Base-by-base conservation (phyloP, 2,113 vertebrate genomes). In the Alligator mississippiensis region DNA sequence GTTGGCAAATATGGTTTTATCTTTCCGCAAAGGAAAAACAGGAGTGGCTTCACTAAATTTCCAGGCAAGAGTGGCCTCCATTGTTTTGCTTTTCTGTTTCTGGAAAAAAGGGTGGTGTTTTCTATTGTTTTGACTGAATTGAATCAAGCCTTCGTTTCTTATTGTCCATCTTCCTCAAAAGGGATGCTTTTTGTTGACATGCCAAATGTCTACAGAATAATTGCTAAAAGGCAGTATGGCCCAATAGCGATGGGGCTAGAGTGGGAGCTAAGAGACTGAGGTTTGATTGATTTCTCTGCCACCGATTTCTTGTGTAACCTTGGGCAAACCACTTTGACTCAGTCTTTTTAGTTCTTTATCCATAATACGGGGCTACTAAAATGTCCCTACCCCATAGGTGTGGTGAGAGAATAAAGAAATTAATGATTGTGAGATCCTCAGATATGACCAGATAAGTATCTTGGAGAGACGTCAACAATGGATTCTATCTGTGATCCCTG, bases 231-330 rank as follows among this genome's bases (percentile, higher is more conserved):
- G 21, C 6, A 62, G 57, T 61, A 93, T 74, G 84, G 16, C 16
- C 1, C 0, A 0, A 22, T 38, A 30, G 9, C 30, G 22, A 77
- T 4, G 8, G 27, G 25, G 47, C 27, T 55, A 59, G n/a, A 34
- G 5, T 8, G 13, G 28, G 55, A 78, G 55, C 9, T 6, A 5
- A 61, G 16, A 64, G 47, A 38, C 10, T 4, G 18, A 47, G 89
- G 58, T 59, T 80, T 61, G 14, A 0, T 22, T 47, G 5, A 60
- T 64, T 89, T 34, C 34, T 62, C 54, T 75, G 5, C 24, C 13
- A 55, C 1, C 15, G 4, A 6, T 5, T 2, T 34, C 55, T 70
- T 57, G 2, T 8, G 9, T 11, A 61, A 77, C 7, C 61, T 58
- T 3, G 0, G 89, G 22, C 8, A 79, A 89, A 55, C 12, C 38